Conservation (phyloP, 2,888 invertebrate genomes). For the Patella ulyssiponensis region DNA sequence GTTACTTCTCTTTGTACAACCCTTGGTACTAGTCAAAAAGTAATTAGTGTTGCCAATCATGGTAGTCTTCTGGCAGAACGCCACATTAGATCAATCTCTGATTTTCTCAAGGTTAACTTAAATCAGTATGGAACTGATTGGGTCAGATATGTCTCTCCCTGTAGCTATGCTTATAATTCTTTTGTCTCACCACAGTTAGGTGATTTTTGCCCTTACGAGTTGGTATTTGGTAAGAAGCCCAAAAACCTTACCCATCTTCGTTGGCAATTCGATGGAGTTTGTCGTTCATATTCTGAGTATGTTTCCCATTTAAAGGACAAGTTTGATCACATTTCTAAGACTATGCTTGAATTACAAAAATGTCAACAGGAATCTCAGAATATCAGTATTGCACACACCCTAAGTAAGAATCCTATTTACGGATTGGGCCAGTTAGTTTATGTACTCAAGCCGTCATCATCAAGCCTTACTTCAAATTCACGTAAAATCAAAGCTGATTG, state of each 20-base stretch:
- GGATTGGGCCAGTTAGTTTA: neutral
- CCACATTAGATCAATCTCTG: neutral
- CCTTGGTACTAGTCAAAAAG: neutral
- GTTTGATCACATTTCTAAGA: constrained; percentile 3
- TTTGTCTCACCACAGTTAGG: constrained; percentile 1
- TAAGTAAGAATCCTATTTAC: neutral
- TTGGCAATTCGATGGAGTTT: neutral
- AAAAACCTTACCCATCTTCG: neutral
- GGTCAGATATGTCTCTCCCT: neutral
- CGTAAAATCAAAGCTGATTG: neutral
- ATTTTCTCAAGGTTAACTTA: neutral
- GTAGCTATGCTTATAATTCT: neutral
- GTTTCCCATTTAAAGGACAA: neutral
- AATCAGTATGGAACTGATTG: constrained; percentile 1
- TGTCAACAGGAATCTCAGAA: neutral
- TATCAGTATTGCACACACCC: constrained; percentile 1
- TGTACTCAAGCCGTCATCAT: neutral
- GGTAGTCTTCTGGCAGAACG: neutral
- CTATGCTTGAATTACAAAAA: neutral
- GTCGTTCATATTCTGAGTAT: neutral
- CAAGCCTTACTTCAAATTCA: neutral
- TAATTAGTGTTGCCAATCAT: neutral
- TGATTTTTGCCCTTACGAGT: neutral
- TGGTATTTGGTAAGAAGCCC: neutral
- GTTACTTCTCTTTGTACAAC: neutral